Percentiles rank a stretch among this genome's conserved stretches.
These are phyloP conservation scores for Epizoanthus rinbou DNA, from an alignment of 92 coral and sea anemone species.

Conservation along the genomic window DNA sequence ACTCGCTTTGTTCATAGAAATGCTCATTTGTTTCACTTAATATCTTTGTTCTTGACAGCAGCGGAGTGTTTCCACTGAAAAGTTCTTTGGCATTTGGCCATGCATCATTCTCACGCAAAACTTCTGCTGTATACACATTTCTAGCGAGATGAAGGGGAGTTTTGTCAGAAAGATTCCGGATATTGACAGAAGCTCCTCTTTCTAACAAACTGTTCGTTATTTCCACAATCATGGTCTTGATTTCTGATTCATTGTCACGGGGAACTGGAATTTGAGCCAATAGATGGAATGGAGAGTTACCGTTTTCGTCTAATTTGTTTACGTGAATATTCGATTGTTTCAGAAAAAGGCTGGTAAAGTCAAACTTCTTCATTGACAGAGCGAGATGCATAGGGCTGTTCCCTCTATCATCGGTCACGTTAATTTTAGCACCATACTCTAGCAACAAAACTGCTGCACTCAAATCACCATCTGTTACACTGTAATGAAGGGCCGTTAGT, in stretches of 20 bases:
- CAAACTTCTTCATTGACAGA: background rate
- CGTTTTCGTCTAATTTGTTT: conserved; percentile 1
- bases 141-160: conserved; percentile 24
- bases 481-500: conserved; percentile 28
- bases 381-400: conserved; percentile 1
- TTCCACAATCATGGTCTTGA: background rate
- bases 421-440: conserved; percentile 28
- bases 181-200: conserved; percentile 20
- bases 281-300: conserved; percentile 22
- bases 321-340: background rate
- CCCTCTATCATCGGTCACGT: conserved; percentile 14
- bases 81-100: conserved; percentile 42
- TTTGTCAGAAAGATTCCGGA: conserved; percentile 20
- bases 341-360: conserved; percentile 4
- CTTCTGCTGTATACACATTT: conserved; percentile 11
- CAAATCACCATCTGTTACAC: conserved; percentile 6
- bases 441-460: background rate
- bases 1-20: background rate
- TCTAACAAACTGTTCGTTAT: background rate
- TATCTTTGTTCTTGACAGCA: conserved; percentile 2
- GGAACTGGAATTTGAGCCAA: conserved; percentile 11
- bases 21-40: background rate
- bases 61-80: conserved; percentile 15
- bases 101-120: conserved; percentile 21
- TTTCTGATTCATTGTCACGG: background rate